Evolutionary conservation across 2,113 vertebrate species (phyloP).

Genomic region (Jacana jacana): DNA sequence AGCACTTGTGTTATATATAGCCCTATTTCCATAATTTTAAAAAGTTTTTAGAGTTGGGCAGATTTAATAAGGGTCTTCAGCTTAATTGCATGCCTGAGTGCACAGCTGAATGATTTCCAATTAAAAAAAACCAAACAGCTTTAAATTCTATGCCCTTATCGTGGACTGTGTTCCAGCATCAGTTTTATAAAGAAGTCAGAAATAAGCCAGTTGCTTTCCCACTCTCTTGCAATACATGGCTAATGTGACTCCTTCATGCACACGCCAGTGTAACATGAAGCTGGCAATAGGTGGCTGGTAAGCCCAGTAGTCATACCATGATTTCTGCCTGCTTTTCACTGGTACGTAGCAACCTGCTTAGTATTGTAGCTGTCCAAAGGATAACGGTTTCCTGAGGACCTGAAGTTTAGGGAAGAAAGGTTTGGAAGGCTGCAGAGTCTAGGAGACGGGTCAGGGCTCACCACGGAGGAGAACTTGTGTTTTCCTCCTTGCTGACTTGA

Average conservation of each 20-base stretch:
- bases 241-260: neutral
- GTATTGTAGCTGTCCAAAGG: neutral
- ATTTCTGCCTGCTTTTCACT: neutral
- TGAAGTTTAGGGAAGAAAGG: accelerated
- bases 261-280: neutral
- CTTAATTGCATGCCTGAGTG: accelerated
- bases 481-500: neutral
- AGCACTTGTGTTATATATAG: neutral
- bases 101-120: neutral
- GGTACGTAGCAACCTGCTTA: no score
- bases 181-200: neutral
- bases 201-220: neutral
- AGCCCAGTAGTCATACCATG: neutral
- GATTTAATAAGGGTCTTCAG: neutral
- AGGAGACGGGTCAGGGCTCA: neutral
- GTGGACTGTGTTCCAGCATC: neutral
- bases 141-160: neutral
- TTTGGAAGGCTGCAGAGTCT: neutral
- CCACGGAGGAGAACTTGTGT: neutral
- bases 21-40: no score
- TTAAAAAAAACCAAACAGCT: neutral
- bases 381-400: neutral
- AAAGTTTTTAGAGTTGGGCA: neutral
- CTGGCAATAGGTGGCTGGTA: neutral
- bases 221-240: accelerated